Percentiles rank a stretch among this genome's conserved stretches.
Evolutionary conservation across 2,113 vertebrate species (phyloP).

Genomic region (Rhabdomys dilectus): DNA sequence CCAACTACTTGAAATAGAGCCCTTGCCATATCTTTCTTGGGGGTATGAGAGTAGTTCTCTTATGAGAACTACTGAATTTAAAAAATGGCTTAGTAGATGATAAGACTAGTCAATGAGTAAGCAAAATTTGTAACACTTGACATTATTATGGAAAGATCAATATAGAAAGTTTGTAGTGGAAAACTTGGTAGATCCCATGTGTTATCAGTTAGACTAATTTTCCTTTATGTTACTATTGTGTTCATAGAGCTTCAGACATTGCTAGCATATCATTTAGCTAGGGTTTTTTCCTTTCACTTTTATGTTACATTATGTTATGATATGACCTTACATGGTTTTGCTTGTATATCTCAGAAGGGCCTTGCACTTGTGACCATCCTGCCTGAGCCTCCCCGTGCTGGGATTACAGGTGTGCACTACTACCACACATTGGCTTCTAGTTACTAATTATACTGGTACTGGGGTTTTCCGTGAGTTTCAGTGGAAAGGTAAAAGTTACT

Average conservation of each 20-base stretch:
- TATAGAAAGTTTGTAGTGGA: neutral
- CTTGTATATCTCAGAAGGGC: neutral
- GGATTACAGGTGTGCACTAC: neutral
- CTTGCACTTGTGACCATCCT: neutral
- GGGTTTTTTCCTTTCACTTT: neutral
- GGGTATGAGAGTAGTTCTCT: no score
- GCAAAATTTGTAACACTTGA: neutral
- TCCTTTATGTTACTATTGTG: neutral
- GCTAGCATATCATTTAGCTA: neutral
- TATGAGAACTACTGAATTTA: neutral
- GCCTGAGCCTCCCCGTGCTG: neutral
- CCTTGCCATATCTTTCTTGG: neutral
- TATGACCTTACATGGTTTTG: neutral
- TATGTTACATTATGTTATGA: neutral
- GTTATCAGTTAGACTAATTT: neutral
- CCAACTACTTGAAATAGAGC: neutral
- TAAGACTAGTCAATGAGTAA: neutral
- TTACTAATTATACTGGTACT: slow-evolving; percentile 38
- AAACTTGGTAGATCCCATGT: neutral
- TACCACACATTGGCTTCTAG: neutral
- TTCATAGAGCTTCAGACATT: slow-evolving; percentile 12
- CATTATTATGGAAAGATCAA: slow-evolving; percentile 12
- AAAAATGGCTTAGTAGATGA: neutral
- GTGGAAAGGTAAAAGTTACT: slow-evolving; percentile 4
- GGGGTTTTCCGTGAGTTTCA: slow-evolving; percentile 30